Conservation (phyloP, 2,888 invertebrate genomes). For the Melikaiella ostensackeni region DNA sequence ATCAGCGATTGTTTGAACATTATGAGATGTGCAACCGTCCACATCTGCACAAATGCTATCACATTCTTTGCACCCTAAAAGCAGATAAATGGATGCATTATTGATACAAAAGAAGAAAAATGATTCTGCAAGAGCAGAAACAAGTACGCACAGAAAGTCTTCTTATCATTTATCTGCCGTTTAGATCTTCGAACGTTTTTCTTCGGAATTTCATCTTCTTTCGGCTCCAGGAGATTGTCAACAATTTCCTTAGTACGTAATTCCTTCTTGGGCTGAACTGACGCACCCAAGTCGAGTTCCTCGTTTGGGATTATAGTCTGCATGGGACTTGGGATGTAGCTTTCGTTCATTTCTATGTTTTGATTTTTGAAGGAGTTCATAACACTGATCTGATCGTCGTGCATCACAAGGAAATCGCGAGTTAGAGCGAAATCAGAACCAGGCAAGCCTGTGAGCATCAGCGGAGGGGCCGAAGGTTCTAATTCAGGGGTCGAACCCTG, state of each 20-base stretch:
- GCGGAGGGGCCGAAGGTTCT: constrained; percentile 67
- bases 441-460: constrained; percentile 72
- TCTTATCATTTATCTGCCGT: constrained; percentile 67
- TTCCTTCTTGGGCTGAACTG: constrained; percentile 46
- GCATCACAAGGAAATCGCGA: constrained; percentile 74
- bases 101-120: constrained; percentile 4
- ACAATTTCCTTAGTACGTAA: constrained; percentile 53
- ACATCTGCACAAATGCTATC: constrained; percentile 69
- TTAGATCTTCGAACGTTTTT: constrained; percentile 65
- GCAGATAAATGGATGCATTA: constrained; percentile 5
- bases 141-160: constrained; percentile 64
- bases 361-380: constrained; percentile 70
- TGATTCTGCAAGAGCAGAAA: background rate
- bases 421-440: constrained; percentile 70
- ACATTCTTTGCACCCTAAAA: constrained; percentile 76
- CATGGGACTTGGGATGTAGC: constrained; percentile 40
- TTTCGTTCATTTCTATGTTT: constrained; percentile 59
- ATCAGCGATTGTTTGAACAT: constrained; percentile 80
- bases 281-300: constrained; percentile 42
- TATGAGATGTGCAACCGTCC: constrained; percentile 70
- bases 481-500: constrained; percentile 70
- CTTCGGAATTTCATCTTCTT: constrained; percentile 52
- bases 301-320: constrained; percentile 46
- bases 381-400: constrained; percentile 74
- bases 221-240: constrained; percentile 44